phyloP scores from a whole-genome alignment of 2,888 invertebrate species.

The Chrysolina haemoptera region DNA sequence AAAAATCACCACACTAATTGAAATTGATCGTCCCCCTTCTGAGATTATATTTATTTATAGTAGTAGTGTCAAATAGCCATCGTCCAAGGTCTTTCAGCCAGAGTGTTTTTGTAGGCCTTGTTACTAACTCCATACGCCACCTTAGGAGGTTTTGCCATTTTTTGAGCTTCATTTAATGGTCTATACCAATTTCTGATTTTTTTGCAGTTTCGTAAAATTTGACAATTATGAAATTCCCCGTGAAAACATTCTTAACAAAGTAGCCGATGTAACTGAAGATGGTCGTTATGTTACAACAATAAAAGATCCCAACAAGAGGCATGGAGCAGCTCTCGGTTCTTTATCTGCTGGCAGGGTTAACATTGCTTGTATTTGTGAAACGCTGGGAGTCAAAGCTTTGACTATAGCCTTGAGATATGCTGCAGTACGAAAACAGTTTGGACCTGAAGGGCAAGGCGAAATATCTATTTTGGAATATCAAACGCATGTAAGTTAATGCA shows the following conservation, averaged over 20 bases:
- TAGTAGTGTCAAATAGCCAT: too few species aligned
- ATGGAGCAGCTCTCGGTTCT: conserved; percentile 88
- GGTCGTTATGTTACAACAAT: conserved; percentile 87
- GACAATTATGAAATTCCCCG: conserved; percentile 86
- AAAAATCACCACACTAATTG: too few species aligned
- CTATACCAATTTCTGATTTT: conserved; percentile 14
- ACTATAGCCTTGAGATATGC: conserved; percentile 91
- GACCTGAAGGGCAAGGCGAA: conserved; percentile 81
- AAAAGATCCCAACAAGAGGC: conserved; percentile 87
- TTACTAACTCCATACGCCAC: too few species aligned
- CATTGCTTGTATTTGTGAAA: conserved; percentile 77
- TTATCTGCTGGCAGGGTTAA: conserved; percentile 87
- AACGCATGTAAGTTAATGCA: conserved; percentile 77
- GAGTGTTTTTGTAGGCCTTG: too few species aligned
- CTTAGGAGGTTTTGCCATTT: too few species aligned
- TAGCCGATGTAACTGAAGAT: conserved; percentile 87
- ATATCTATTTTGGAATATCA: conserved; percentile 93
- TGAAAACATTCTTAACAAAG: conserved; percentile 85
- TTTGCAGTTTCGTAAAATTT: conserved; percentile 81
- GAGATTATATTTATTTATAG: too few species aligned
- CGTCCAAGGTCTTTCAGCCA: too few species aligned
- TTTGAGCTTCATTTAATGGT: too few species aligned
- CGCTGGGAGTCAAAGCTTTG: conserved; percentile 81
- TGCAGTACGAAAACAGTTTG: conserved; percentile 90
- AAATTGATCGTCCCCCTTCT: too few species aligned